Conservation (phyloP, 2,888 invertebrate species). For the Cephus rjabovi region DNA sequence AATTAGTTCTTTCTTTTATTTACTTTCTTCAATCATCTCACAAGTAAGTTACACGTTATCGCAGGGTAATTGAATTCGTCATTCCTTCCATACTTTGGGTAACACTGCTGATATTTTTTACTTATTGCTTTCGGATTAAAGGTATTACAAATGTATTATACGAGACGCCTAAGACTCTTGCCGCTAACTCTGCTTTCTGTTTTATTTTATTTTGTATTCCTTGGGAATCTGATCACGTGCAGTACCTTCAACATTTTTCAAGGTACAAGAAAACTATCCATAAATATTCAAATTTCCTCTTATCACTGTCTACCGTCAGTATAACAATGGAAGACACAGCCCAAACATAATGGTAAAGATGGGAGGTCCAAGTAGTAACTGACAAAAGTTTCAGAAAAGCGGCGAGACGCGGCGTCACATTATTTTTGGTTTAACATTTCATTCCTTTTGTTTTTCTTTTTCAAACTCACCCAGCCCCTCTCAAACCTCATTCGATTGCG, state of each 20-base stretch:
- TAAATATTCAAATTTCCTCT: not conserved
- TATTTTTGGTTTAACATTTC: conserved; percentile 10
- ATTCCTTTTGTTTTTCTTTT: conserved; percentile 1
- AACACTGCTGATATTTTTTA: not conserved
- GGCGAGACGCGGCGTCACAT: not conserved
- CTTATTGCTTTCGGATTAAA: not conserved
- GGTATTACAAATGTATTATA: not conserved
- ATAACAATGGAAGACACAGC: not conserved
- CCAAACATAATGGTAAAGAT: not conserved
- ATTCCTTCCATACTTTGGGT: not conserved
- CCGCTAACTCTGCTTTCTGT: not conserved
- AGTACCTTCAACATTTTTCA: not conserved
- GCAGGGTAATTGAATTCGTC: not conserved
- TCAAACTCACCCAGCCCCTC: not conserved
- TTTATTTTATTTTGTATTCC: not conserved
- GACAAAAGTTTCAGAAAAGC: not conserved
- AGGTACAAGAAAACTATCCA: not conserved
- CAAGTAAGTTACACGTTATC: not conserved
- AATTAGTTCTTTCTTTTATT: not conserved
- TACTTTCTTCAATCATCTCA: not conserved
- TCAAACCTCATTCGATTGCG: conserved; percentile 15
- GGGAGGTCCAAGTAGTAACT: not conserved
- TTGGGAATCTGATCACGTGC: not conserved
- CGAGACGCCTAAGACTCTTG: not conserved
- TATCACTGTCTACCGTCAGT: not conserved